Conservation (phyloP, 35 echinoderm and acorn worm genomes). For the Chiridota heheva region DNA sequence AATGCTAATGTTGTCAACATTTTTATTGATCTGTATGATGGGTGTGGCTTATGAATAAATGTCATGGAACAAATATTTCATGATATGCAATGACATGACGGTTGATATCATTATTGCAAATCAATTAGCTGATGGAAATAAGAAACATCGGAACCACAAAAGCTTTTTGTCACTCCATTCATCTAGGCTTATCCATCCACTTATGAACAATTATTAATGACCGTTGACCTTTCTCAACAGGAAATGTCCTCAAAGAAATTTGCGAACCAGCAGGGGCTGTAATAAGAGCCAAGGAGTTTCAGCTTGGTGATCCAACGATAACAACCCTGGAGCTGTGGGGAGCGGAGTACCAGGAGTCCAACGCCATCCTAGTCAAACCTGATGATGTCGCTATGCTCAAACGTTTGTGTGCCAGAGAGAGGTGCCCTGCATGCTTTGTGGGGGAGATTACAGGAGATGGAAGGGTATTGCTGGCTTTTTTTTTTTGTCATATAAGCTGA, state of each 20-base stretch:
- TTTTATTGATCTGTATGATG: no score
- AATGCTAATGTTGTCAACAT: no score
- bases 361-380: conserved; percentile 80
- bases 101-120: no score
- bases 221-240: conserved; percentile 39
- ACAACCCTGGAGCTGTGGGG: conserved; percentile 99
- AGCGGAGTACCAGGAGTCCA: conserved; percentile 97
- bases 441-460: conserved; percentile 97
- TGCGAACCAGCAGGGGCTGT: conserved; percentile 92
- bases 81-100: no score
- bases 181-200: no score
- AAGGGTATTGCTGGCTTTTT: conserved; percentile 77
- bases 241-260: conserved; percentile 98
- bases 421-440: conserved; percentile 86
- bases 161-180: no score
- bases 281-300: conserved; percentile 90
- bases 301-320: conserved; percentile 95
- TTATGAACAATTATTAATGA: no score
- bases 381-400: conserved; percentile 54
- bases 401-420: conserved; percentile 80
- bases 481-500: background rate
- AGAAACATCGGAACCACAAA: no score
- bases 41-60: no score
- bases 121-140: no score
- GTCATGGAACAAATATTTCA: no score